These are phyloP conservation scores for Tricholauxania praeusta DNA, from an alignment of 2,888 invertebrate genomes.

Conservation along the genomic window DNA sequence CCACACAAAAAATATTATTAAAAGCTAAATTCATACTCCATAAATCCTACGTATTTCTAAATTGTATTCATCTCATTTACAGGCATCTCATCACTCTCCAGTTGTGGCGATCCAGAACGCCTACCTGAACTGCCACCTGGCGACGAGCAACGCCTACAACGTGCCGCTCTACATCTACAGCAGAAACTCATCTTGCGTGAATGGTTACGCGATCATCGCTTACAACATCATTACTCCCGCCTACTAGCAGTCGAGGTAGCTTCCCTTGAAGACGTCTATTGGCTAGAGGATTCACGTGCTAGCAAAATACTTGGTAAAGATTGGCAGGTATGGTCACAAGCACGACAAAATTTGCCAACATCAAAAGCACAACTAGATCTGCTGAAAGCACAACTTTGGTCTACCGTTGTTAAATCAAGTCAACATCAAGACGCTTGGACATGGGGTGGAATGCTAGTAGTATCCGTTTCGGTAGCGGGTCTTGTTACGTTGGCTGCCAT, in stretches of 20 bases:
- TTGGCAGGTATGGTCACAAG: conserved; percentile 82
- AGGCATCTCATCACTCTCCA: conserved; percentile 88
- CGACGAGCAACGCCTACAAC: conserved; percentile 85
- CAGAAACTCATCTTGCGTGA: conserved; percentile 87
- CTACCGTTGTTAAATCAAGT: conserved; percentile 85
- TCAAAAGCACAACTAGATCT: conserved; percentile 83
- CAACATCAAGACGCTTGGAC: conserved; percentile 92
- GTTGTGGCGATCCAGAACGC: conserved; percentile 80
- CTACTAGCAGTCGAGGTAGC: conserved; percentile 84
- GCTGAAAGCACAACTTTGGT: conserved; percentile 87
- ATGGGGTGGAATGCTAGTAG: conserved; percentile 93
- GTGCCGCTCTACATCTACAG: conserved; percentile 84
- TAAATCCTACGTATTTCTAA: not conserved
- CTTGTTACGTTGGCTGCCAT: conserved; percentile 90
- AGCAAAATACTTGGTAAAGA: conserved; percentile 84
- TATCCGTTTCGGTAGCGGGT: conserved; percentile 89
- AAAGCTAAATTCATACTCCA: too few species aligned
- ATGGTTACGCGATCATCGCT: conserved; percentile 82
- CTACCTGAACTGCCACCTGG: conserved; percentile 85
- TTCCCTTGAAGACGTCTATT: conserved; percentile 90
- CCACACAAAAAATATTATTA: too few species aligned
- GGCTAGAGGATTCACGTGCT: conserved; percentile 86
- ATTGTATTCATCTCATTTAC: conserved; percentile 50
- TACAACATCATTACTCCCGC: conserved; percentile 80
- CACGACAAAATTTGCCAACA: conserved; percentile 84